A percentile compares a stretch with the other conserved stretches of the same genome.
phyloP scores from a whole-genome alignment of 1,140 invertebrate genomes.

The Riptortus pedestris region DNA sequence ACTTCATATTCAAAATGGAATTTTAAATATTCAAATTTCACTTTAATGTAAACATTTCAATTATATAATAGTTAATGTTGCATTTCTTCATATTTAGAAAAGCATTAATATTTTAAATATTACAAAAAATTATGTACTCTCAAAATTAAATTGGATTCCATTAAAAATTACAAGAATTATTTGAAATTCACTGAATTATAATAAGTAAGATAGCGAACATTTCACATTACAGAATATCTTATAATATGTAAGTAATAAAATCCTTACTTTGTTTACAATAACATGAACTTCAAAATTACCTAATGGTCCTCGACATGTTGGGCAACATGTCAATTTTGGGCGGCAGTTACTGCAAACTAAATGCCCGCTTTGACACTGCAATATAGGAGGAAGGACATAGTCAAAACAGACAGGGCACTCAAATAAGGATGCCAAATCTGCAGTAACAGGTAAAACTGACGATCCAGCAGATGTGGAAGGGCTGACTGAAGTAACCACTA shows the following conservation, averaged over 20 bases:
- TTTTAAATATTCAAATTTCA: neutral
- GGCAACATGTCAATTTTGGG: conserved; percentile 92
- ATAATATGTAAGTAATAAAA: too few species aligned
- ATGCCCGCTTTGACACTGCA: conserved; percentile 79
- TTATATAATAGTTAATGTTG: neutral
- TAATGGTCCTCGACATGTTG: conserved; percentile 91
- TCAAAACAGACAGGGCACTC: conserved; percentile 99
- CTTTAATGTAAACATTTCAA: neutral
- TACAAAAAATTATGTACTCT: too few species aligned
- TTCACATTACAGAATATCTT: too few species aligned
- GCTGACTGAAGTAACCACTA: neutral
- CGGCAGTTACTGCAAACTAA: conserved; percentile 89
- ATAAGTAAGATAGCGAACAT: too few species aligned
- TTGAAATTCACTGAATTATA: too few species aligned
- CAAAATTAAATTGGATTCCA: too few species aligned
- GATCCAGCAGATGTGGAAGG: conserved; percentile 13
- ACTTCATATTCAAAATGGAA: neutral
- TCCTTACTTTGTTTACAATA: too few species aligned
- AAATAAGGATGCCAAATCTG: conserved; percentile 88
- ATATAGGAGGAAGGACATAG: conserved; percentile 95
- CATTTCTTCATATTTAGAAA: too few species aligned
- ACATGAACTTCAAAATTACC: too few species aligned
- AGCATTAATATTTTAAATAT: too few species aligned
- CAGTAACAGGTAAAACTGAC: conserved; percentile 37
- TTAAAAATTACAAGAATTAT: too few species aligned